Percentiles rank a stretch among this genome's conserved stretches.
These are phyloP conservation scores for Bambusicola thoracicus DNA, from an alignment of 2,113 vertebrate genomes.

Conservation along the genomic window DNA sequence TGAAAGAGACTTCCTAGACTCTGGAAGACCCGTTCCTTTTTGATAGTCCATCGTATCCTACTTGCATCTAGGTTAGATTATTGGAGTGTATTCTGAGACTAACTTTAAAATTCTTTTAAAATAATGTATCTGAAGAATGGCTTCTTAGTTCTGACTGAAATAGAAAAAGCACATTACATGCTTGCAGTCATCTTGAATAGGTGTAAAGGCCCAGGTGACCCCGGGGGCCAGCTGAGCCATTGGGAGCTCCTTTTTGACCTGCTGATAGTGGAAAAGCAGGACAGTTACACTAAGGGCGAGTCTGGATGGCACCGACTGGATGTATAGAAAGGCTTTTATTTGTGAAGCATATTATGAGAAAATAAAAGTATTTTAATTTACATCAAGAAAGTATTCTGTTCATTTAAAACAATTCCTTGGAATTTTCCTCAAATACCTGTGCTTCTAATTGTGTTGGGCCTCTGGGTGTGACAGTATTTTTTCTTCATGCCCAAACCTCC, in stretches of 20 bases:
- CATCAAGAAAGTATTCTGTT: neutral
- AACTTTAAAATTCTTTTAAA: neutral
- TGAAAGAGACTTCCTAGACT: neutral
- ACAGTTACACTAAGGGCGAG: neutral
- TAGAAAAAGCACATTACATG: neutral
- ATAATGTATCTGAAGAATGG: neutral
- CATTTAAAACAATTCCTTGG: neutral
- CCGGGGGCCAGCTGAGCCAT: accelerated
- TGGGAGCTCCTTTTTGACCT: neutral
- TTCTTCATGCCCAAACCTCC: neutral
- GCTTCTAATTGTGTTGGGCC: neutral
- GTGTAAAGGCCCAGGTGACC: neutral
- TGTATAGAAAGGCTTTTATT: neutral
- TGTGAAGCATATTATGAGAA: neutral
- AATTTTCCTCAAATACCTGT: neutral
- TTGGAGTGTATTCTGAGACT: neutral
- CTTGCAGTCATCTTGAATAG: neutral
- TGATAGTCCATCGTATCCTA: neutral
- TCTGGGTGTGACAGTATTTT: neutral
- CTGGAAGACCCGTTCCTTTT: neutral
- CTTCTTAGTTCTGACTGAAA: neutral
- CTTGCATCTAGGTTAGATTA: neutral
- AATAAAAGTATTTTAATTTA: neutral
- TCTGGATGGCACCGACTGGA: neutral
- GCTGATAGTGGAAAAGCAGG: neutral